These are phyloP conservation scores for Climacteris rufus DNA, from an alignment of 2,113 vertebrate species.

Conservation along the genomic window DNA sequence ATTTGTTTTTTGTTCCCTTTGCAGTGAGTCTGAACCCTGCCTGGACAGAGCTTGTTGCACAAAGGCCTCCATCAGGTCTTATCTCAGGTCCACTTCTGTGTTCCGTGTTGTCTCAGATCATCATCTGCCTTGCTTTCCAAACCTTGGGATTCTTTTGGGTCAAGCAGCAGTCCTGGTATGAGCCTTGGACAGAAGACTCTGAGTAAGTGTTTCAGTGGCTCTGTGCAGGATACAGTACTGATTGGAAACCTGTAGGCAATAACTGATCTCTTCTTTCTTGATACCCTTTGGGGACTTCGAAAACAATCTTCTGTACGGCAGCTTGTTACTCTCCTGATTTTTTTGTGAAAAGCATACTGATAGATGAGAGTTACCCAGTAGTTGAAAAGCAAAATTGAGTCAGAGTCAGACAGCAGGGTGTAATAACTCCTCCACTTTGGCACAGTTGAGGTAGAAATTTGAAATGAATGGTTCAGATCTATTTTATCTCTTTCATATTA, in stretches of 20 bases:
- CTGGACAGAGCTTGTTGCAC: slow-evolving; percentile 91
- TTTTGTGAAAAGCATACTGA: neutral
- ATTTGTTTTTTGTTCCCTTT: neutral
- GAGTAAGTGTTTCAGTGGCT: slow-evolving; percentile 77
- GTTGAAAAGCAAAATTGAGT: neutral
- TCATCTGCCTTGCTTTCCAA: slow-evolving; percentile 92
- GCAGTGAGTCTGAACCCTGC: slow-evolving; percentile 97
- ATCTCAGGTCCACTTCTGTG: slow-evolving; percentile 91
- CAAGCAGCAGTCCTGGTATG: slow-evolving; percentile 85
- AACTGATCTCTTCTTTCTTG: neutral
- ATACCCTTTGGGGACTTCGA: neutral
- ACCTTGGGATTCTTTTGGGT: slow-evolving; percentile 87
- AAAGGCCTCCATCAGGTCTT: slow-evolving; percentile 89
- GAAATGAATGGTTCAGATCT: neutral
- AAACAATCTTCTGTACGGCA: neutral
- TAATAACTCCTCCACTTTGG: neutral
- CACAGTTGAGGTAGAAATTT: neutral
- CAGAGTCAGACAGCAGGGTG: neutral
- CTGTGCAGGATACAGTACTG: neutral
- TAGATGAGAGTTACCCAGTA: neutral
- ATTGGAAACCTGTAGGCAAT: neutral
- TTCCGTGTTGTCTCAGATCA: slow-evolving; percentile 92
- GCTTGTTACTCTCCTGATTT: neutral
- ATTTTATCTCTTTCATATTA: neutral
- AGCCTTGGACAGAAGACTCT: slow-evolving; percentile 72